phyloP scores from a whole-genome alignment of 2,888 invertebrate genomes.

The Morinoia aosen region DNA sequence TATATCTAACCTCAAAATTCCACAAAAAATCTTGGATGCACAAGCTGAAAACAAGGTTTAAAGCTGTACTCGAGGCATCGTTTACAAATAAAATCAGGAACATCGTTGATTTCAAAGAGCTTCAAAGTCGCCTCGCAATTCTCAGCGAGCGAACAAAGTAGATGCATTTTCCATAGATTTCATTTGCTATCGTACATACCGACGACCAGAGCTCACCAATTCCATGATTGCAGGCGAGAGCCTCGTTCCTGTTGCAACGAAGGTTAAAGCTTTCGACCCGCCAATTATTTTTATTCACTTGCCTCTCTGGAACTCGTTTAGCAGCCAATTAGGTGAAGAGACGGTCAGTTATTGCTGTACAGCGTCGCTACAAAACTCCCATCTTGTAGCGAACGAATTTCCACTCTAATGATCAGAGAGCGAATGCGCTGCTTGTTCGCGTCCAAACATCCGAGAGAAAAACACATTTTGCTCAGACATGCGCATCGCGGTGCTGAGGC shows the following conservation, averaged over 20 bases:
- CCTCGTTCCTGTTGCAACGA: background rate
- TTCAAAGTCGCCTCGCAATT: background rate
- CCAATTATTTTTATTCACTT: background rate
- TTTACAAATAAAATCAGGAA: background rate
- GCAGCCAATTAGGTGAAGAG: background rate
- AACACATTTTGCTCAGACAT: background rate
- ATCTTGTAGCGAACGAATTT: background rate
- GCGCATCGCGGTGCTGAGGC: background rate
- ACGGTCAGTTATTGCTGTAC: background rate
- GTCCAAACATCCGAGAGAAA: background rate
- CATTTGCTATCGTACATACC: background rate
- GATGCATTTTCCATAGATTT: background rate
- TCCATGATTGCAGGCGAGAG: background rate
- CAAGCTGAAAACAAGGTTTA: background rate
- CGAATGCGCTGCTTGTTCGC: background rate
- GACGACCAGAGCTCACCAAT: slow-evolving; percentile 1
- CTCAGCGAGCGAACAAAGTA: background rate
- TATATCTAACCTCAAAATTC: background rate
- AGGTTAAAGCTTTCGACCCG: background rate
- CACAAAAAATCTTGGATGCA: background rate
- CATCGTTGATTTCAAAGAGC: background rate
- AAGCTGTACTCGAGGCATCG: background rate
- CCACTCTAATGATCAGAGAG: background rate
- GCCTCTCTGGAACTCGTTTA: background rate
- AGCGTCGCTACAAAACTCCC: background rate